Evolutionary conservation across 2,888 invertebrate species (phyloP).

Genomic region (Bugula neritina): DNA sequence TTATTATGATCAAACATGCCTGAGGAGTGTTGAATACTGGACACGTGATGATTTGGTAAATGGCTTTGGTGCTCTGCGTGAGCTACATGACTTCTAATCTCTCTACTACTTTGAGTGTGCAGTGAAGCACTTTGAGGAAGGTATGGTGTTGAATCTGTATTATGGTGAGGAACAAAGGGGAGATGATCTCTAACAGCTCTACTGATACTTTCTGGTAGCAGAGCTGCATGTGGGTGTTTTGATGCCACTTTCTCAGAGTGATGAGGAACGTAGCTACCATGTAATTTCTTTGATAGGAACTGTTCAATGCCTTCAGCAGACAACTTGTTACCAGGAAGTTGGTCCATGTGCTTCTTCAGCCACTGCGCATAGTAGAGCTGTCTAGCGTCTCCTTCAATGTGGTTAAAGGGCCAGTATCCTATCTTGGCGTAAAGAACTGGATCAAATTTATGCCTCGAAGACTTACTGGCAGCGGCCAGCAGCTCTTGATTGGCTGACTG

Average conservation of each 20-base stretch:
- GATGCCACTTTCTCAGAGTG: too few species aligned
- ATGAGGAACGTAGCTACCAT: too few species aligned
- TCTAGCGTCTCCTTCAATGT: slow-evolving; percentile 14
- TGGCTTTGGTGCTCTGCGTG: neutral
- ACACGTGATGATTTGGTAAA: neutral
- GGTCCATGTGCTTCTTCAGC: neutral
- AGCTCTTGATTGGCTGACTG: too few species aligned
- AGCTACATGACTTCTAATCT: neutral
- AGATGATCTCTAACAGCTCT: neutral
- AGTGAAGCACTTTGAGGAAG: neutral
- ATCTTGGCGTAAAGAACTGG: slow-evolving; percentile 16
- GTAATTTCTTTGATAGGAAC: slow-evolving; percentile 1
- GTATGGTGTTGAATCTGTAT: neutral
- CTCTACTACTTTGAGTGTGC: too few species aligned
- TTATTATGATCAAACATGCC: neutral
- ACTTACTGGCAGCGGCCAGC: too few species aligned
- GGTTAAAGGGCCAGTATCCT: slow-evolving; percentile 5
- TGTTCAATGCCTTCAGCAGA: neutral
- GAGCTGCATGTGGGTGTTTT: too few species aligned
- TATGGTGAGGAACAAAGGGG: neutral
- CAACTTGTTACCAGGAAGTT: neutral
- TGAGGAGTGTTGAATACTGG: neutral
- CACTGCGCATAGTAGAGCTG: slow-evolving; percentile 21
- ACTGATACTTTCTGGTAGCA: too few species aligned
- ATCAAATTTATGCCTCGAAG: slow-evolving; percentile 2